Evolutionary conservation across 2,888 invertebrate genomes (phyloP).

Genomic region (Sminthurides aquaticus): DNA sequence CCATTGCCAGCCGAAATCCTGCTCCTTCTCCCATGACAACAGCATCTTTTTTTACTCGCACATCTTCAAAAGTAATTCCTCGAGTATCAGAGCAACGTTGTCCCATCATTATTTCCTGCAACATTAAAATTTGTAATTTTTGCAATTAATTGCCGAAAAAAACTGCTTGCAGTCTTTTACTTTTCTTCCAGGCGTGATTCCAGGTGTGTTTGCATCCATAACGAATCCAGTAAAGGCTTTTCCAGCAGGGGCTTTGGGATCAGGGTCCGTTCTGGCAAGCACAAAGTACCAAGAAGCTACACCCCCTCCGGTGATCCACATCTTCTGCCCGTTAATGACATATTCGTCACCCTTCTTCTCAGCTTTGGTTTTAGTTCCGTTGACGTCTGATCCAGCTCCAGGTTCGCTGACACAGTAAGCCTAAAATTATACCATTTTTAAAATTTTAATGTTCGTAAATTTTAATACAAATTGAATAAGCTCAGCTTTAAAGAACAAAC

Average conservation of each 20-base stretch:
- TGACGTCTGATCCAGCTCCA: conserved; percentile 91
- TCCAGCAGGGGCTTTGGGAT: conserved; percentile 80
- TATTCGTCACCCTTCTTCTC: conserved; percentile 92
- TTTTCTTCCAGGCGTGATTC: conserved; percentile 82
- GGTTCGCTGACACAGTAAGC: conserved; percentile 96
- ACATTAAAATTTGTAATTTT: too few relatives aligned
- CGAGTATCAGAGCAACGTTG: conserved; percentile 91
- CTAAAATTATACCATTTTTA: conserved; percentile 48
- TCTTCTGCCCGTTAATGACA: conserved; percentile 89
- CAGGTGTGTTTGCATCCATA: conserved; percentile 82
- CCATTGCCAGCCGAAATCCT: conserved; percentile 95
- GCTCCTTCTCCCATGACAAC: conserved; percentile 80
- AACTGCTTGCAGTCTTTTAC: too few relatives aligned
- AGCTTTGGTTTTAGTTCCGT: conserved; percentile 79
- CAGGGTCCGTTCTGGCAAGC: conserved; percentile 82
- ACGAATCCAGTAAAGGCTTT: conserved; percentile 97
- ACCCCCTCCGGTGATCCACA: conserved; percentile 99
- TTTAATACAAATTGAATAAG: not conserved
- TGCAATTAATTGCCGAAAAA: too few relatives aligned
- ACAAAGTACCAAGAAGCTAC: conserved; percentile 95
- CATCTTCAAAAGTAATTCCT: conserved; percentile 95
- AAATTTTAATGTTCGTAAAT: not conserved
- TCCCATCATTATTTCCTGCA: conserved; percentile 82
- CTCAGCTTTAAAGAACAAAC: conserved; percentile 24
- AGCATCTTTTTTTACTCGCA: conserved; percentile 87